Evolutionary conservation across 2,797 vertebrate species (phyloP).

Genomic region (Ammospiza maritima): DNA sequence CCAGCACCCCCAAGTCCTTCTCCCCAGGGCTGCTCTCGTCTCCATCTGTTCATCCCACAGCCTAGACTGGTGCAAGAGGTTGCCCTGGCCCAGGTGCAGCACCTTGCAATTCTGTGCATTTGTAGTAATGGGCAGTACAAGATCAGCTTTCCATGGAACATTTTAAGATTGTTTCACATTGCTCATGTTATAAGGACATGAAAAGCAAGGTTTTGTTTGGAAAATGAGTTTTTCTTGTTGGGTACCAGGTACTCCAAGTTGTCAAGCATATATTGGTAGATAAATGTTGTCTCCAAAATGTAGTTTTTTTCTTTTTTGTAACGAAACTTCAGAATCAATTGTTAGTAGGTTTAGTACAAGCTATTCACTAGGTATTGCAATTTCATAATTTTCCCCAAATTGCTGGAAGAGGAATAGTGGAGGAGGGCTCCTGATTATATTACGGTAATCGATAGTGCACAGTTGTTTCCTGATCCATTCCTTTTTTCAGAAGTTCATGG

Average conservation of each 20-base stretch:
- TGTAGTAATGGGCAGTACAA: neutral
- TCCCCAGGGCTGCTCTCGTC: accelerated
- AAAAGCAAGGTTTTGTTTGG: neutral
- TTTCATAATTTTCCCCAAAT: neutral
- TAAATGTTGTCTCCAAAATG: neutral
- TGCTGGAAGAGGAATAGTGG: neutral
- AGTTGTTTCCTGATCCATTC: neutral
- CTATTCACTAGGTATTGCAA: neutral
- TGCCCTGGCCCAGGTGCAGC: neutral
- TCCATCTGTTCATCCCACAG: neutral
- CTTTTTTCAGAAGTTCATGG: neutral
- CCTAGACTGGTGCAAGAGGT: neutral
- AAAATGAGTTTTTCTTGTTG: neutral
- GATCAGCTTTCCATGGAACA: neutral
- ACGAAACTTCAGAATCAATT: neutral
- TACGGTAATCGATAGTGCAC: neutral
- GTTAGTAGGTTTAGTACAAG: neutral
- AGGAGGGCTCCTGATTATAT: neutral
- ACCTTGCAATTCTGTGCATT: neutral
- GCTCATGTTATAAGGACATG: neutral
- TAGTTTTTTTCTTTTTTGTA: neutral
- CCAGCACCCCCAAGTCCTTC: neutral
- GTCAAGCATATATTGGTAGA: neutral
- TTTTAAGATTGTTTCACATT: neutral
- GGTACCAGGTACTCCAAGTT: neutral